Base-by-base conservation (phyloP, 1,140 invertebrate genomes). In the Drosophila lini region DNA sequence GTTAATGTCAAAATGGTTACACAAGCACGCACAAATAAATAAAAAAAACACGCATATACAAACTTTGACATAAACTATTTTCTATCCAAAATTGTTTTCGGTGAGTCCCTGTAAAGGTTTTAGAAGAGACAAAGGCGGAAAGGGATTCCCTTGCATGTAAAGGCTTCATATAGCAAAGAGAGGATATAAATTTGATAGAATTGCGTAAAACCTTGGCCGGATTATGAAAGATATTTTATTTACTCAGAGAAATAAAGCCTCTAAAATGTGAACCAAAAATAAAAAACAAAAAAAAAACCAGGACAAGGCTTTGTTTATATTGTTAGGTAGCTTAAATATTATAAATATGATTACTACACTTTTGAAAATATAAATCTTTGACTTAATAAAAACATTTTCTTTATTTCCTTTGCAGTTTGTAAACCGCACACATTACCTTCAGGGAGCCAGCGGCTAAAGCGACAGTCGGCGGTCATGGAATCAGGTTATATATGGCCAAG, bases 1-100 rank as follows among this genome's bases (percentile, higher is more conserved):
- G 65, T 42, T 69, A 68, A 68, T 69, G 63, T 36, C 65, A 68
- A 68, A 69, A 68, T 45, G 65, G 47, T 69, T 69, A 55, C 32
- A 69, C 65, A 67, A 67, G 61, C 61, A 69, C 38, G 63, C 65
- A 67, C 31, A 36, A 50, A 67, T 36, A 48, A 38, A 48, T 31
- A 36, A 15, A 31, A 15, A 31, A 11, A 28, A 38, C 58, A 55
- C 34, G 47, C 34, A 55, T 32, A 50, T 25, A 55, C 9, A 42
- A 50, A 25, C 50, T 58, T 36, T 16, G n/a, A 32, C n/a, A 31
- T 19, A 25, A 25, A 47, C 40, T 63, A 42, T 28, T 28, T 36
- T 7, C 34, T 56, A 31, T 16, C 22, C 10, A 22, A 52, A 47
- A 25, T 16, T 28, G 10, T 41, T 57, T 40, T 15, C 16, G n/a